Percentiles rank a stretch among this genome's conserved stretches.
Conservation (phyloP, 2,113 vertebrate species). For the Brachyhypopomus gauderio region DNA sequence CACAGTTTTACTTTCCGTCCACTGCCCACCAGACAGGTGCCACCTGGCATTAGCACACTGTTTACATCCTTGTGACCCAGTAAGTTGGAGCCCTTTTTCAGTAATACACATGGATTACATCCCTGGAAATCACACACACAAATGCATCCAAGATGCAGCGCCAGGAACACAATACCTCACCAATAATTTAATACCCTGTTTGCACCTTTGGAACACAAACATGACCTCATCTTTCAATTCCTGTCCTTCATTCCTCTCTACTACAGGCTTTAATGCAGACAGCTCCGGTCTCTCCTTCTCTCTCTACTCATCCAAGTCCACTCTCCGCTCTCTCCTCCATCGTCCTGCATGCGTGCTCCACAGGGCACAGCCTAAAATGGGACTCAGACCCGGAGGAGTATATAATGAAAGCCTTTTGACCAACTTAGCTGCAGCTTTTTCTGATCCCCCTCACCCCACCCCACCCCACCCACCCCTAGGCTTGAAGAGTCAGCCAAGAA, state of each 20-base stretch:
- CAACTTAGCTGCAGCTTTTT: conserved; percentile 54
- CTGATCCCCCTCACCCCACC: conserved; percentile 49
- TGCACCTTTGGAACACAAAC: not conserved
- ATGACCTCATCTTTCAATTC: not conserved
- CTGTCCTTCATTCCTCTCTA: not conserved
- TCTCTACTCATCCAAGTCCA: not conserved
- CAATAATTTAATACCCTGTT: not conserved
- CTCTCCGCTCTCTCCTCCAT: not conserved
- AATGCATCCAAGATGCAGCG: not conserved
- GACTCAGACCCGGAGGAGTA: not conserved
- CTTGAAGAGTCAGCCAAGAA: conserved; percentile 32
- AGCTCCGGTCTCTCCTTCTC: not conserved
- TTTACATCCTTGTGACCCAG: not conserved
- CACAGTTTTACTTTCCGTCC: not conserved
- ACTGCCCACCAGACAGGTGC: not conserved
- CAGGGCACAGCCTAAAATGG: not conserved
- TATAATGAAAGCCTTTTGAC: conserved; percentile 36
- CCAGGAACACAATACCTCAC: not conserved
- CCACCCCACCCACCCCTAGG: conserved; percentile 27
- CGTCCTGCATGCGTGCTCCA: not conserved
- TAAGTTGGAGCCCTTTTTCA: not conserved
- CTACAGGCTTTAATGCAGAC: not conserved
- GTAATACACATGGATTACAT: not conserved
- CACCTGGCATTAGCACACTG: not conserved
- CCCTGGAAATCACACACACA: not conserved